A percentile compares a stretch with the other conserved stretches of the same genome.
These are phyloP conservation scores for Ceratina calcarata DNA, from an alignment of 1,140 invertebrate species.

Conservation along the genomic window DNA sequence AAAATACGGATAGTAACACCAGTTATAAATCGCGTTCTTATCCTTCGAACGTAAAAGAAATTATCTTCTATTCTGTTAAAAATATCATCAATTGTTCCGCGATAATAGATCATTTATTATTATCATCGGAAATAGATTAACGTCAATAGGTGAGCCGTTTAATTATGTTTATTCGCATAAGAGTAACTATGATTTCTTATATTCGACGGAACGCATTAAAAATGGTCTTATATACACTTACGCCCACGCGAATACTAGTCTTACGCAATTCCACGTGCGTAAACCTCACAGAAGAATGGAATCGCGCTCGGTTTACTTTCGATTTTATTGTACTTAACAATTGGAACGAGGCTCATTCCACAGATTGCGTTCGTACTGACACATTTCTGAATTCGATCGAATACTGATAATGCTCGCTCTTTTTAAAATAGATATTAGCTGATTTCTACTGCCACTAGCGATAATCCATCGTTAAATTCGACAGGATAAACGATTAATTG, in stretches of 20 bases:
- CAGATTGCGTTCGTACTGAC: background rate
- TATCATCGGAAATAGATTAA: background rate
- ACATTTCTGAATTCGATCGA: background rate
- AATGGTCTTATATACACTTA: background rate
- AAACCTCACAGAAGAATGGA: background rate
- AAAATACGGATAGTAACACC: background rate
- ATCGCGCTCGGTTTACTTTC: background rate
- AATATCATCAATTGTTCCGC: constrained; percentile 9
- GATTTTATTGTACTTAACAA: constrained; percentile 15
- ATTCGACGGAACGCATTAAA: background rate
- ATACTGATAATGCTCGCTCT: background rate
- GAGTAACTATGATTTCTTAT: background rate
- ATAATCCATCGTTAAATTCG: too few species aligned
- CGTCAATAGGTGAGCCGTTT: too few species aligned
- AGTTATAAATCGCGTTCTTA: background rate
- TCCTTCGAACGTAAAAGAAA: background rate
- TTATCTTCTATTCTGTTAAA: background rate
- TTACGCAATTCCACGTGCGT: constrained; percentile 51
- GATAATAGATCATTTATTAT: background rate
- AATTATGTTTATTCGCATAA: background rate
- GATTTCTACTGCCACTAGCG: background rate
- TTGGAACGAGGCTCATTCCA: background rate
- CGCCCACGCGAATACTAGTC: constrained; percentile 1
- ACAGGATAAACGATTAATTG: too few species aligned
- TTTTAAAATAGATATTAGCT: background rate